Evolutionary conservation across 2,113 vertebrate genomes (phyloP).

Genomic region (Lasiurus cinereus): DNA sequence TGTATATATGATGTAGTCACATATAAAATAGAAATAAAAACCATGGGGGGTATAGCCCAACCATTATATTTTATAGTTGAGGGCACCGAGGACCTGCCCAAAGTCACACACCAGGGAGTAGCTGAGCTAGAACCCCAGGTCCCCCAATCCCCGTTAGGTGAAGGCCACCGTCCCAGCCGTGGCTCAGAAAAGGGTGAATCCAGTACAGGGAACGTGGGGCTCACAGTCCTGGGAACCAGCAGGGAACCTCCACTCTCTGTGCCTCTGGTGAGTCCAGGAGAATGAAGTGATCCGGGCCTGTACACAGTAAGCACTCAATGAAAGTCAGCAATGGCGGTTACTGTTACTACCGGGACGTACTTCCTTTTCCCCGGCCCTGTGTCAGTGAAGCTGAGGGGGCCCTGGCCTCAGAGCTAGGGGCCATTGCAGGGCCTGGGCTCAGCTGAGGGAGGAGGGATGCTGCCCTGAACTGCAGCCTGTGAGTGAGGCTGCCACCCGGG

Average conservation of each 20-base stretch:
- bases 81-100: neutral
- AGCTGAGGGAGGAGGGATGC: neutral
- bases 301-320: neutral
- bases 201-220: neutral
- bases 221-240: neutral
- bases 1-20: neutral
- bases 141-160: neutral
- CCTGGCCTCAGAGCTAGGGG: neutral
- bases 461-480: neutral
- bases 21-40: neutral
- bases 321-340: neutral
- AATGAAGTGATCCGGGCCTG: neutral
- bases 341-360: neutral
- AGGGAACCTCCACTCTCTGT: neutral
- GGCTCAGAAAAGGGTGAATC: neutral
- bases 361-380: neutral
- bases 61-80: neutral
- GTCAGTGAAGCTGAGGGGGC: neutral
- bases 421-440: neutral
- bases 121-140: neutral
- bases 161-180: neutral
- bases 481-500: neutral
- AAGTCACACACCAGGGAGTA: neutral
- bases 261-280: neutral
- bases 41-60: neutral